phyloP scores from a whole-genome alignment of 2,113 vertebrate species.

The Scomber japonicus region DNA sequence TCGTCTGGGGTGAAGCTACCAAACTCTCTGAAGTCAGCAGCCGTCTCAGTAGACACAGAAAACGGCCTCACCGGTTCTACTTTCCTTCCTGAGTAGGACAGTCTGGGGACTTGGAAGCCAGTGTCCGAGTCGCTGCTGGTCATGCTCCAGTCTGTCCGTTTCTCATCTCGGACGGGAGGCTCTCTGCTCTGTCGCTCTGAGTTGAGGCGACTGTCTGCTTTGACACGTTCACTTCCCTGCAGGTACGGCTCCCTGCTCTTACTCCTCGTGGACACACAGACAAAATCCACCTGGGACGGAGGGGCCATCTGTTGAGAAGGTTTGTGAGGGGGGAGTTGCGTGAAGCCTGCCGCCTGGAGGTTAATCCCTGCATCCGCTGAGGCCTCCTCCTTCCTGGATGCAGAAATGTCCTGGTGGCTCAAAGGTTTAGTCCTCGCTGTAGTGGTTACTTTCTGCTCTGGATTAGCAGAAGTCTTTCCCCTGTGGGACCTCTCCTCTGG shows the following conservation, averaged over 20 bases:
- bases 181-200: slow-evolving; percentile 63
- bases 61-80: slow-evolving; percentile 46
- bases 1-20: slow-evolving; percentile 43
- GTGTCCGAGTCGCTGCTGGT: slow-evolving; percentile 61
- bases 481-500: slow-evolving; percentile 38
- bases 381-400: slow-evolving; percentile 22
- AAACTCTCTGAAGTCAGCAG: slow-evolving; percentile 47
- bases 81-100: slow-evolving; percentile 52
- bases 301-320: slow-evolving; percentile 22
- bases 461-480: slow-evolving; percentile 20
- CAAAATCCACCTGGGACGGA: slow-evolving; percentile 10
- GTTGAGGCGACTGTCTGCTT: neutral
- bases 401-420: slow-evolving; percentile 27
- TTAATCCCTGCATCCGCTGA: slow-evolving; percentile 1
- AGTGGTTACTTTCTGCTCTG: slow-evolving; percentile 16
- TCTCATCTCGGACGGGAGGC: slow-evolving; percentile 85
- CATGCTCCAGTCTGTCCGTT: slow-evolving; percentile 78
- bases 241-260: slow-evolving; percentile 66
- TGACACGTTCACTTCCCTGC: slow-evolving; percentile 50
- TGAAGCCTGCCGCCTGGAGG: slow-evolving; percentile 1
- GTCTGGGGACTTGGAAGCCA: slow-evolving; percentile 33
- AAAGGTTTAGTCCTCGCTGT: slow-evolving; percentile 36
- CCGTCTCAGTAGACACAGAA: slow-evolving; percentile 30
- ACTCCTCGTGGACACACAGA: slow-evolving; percentile 55
- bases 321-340: slow-evolving; percentile 8